phyloP scores from a whole-genome alignment of 2,888 invertebrate genomes.

The Drosophila meridiana region DNA sequence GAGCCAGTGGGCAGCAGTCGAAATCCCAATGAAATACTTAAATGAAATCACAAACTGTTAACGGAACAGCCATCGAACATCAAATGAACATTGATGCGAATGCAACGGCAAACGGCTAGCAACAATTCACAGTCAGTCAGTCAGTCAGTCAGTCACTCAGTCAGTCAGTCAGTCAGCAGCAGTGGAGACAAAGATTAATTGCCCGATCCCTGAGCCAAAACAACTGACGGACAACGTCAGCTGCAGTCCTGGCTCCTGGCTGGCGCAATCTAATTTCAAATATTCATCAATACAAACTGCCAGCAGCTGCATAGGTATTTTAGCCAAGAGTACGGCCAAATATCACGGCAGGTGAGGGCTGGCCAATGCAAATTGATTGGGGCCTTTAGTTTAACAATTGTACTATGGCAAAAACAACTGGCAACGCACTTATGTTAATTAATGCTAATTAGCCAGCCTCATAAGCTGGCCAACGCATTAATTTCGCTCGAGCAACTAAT shows the following conservation, averaged over 20 bases:
- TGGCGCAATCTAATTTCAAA: conserved; percentile 39
- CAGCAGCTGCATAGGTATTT: conserved; percentile 13
- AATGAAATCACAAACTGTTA: conserved; percentile 65
- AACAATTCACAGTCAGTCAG: conserved; percentile 10
- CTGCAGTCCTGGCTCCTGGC: conserved; percentile 10
- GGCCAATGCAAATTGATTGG: conserved; percentile 28
- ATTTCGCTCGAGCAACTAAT: conserved; percentile 26
- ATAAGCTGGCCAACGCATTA: conserved; percentile 30
- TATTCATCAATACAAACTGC: conserved; percentile 40
- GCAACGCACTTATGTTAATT: conserved; percentile 43
- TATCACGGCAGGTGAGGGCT: not conserved
- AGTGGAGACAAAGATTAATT: conserved; percentile 48
- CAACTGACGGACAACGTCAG: conserved; percentile 6
- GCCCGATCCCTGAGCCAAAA: conserved; percentile 16
- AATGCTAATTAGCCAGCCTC: conserved; percentile 41
- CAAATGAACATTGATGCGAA: conserved; percentile 48
- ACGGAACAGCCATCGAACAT: conserved; percentile 57
- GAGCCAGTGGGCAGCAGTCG: conserved; percentile 45
- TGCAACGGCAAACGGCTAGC: conserved; percentile 13
- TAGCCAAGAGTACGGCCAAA: not conserved
- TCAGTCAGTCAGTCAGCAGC: not conserved
- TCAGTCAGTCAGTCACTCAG: not conserved
- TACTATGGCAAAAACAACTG: not conserved
- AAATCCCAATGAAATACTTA: conserved; percentile 60
- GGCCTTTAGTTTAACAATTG: conserved; percentile 48